phyloP scores from a whole-genome alignment of 2,797 vertebrate genomes.

The Parauchenoglanis ngamensis region DNA sequence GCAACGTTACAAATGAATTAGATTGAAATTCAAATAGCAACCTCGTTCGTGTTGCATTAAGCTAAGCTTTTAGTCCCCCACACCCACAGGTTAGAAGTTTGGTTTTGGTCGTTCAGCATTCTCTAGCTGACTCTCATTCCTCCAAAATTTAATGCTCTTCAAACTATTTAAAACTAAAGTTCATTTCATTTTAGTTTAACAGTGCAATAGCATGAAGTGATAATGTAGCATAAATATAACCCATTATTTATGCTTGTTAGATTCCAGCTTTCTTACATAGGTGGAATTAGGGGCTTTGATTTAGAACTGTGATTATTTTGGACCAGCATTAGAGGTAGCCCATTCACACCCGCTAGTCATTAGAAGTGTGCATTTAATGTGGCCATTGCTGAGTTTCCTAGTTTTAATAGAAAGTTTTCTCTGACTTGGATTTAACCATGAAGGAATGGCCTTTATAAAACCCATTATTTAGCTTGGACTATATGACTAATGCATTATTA shows the following conservation, averaged over 20 bases:
- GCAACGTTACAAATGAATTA: background rate
- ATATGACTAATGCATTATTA: constrained; percentile 47
- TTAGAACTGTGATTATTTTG: background rate
- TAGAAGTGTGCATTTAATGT: background rate
- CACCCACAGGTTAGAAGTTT: background rate
- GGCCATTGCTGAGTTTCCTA: background rate
- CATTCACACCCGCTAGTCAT: background rate
- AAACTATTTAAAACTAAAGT: background rate
- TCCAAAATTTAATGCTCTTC: background rate
- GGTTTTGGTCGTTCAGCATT: background rate
- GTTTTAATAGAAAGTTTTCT: constrained; percentile 12
- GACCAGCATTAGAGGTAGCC: too few relatives aligned
- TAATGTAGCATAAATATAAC: background rate
- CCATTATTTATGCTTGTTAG: background rate
- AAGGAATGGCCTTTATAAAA: constrained; percentile 33
- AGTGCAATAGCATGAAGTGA: background rate
- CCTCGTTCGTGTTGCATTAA: background rate
- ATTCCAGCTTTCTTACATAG: background rate
- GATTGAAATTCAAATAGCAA: background rate
- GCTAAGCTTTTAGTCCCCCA: background rate
- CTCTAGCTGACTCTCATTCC: background rate
- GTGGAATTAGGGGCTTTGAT: background rate
- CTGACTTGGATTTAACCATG: constrained; percentile 11
- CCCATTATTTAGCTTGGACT: constrained; percentile 31
- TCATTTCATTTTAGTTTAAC: background rate